Evolutionary conservation across 2,797 vertebrate species (phyloP), one percentile per base, ranked within the genome.

Genomic region (Pseudocheirus occidentalis): DNA sequence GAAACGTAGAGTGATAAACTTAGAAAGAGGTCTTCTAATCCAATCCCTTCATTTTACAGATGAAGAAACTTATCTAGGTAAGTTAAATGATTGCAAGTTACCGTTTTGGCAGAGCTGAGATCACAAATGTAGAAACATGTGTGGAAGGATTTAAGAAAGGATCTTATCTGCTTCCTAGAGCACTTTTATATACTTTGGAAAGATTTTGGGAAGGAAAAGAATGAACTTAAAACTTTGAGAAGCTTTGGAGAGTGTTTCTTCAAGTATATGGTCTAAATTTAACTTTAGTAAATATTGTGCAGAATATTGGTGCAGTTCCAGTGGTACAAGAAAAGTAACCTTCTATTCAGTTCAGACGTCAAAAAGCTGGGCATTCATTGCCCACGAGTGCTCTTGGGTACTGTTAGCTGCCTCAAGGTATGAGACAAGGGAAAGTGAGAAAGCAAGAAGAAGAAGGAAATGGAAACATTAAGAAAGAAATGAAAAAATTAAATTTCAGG

Each of bases 241-340:
- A 4, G 10, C 9, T 58, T 90, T 66, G 90, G 52, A 31, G 62
- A 89, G 40, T 0, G 0, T 28, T 53, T 58, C n/a, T 54, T 13
- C 50, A 27, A 93, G 90, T 34, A 53, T n/a, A 58, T 50, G 31
- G 52, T 90, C 62, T 58, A 55, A 91, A 89, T 59, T 95, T 91
- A 52, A 28, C 40, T n/a, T 1, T 16, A 66, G 46, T 66, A 16
- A 55, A 18, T 11, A 13, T 21, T 1, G 4, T 7, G 1, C 2
- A 46, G 66, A 54, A 92, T n/a, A 34, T 55, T 29, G 13, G 1
- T 50, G n/a, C 54, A 54, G 91, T 3, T 73, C 91, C 34, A 13
- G 87, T 16, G 24, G 92, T 14, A 1, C 3, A 0, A 0, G 28
- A 90, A 52, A 31, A 73, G 21, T 53, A 50, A 91, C 34, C 92